Conservation (phyloP, 2,888 invertebrate genomes). For the Amphipoea lucens region DNA sequence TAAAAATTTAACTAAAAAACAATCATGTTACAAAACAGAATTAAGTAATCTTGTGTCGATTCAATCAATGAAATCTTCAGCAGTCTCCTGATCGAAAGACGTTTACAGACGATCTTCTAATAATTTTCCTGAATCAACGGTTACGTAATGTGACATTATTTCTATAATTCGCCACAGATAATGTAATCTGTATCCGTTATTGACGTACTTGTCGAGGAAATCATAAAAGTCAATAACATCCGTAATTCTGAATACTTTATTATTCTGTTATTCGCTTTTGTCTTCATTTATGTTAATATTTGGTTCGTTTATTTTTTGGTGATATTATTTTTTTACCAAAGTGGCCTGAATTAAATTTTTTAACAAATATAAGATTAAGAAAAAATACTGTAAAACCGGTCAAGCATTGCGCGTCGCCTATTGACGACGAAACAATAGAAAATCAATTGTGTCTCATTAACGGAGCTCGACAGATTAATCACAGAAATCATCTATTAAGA, state of each 20-base stretch:
- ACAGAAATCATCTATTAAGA: not conserved
- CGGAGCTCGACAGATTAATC: not conserved
- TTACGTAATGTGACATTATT: slow-evolving; percentile 35
- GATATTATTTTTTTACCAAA: not conserved
- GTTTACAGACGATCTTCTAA: slow-evolving; percentile 2
- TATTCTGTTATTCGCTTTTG: slow-evolving; percentile 49
- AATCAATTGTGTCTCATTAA: too few species aligned
- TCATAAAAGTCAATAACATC: slow-evolving; percentile 63
- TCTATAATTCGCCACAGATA: slow-evolving; percentile 46
- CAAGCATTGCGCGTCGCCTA: too few species aligned
- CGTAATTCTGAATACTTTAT: slow-evolving; percentile 56
- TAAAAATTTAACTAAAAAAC: not conserved
- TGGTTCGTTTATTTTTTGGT: slow-evolving; percentile 3
- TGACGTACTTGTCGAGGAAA: slow-evolving; percentile 57
- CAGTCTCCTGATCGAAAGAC: slow-evolving; percentile 1
- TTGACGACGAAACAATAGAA: too few species aligned
- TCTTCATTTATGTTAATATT: slow-evolving; percentile 35
- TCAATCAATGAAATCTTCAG: slow-evolving; percentile 31
- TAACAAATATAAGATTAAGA: not conserved
- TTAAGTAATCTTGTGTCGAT: slow-evolving; percentile 1
- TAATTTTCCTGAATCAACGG: slow-evolving; percentile 33
- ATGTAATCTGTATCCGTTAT: slow-evolving; percentile 51
- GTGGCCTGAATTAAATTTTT: not conserved
- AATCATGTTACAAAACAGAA: not conserved
- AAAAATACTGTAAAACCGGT: too few species aligned